phyloP scores from a whole-genome alignment of 35 echinoderm and acorn worm genomes.

The Anneissia japonica region DNA sequence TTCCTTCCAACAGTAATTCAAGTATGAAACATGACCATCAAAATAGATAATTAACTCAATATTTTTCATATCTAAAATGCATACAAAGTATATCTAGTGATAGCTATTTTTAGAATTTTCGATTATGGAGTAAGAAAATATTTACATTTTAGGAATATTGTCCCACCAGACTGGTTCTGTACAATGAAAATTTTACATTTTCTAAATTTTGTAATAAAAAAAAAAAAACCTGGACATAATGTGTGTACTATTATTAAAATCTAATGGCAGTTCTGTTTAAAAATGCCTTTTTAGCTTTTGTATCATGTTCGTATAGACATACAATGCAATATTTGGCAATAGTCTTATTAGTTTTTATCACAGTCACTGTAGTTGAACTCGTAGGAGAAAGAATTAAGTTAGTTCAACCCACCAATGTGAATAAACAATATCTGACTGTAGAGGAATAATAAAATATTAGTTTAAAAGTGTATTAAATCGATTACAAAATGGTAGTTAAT shows the following conservation, averaged over 20 bases:
- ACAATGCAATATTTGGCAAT: background rate
- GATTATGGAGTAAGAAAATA: background rate
- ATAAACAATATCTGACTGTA: background rate
- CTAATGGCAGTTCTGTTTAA: background rate
- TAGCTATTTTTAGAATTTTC: too few species aligned
- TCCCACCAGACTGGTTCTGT: background rate
- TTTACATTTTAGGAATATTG: background rate
- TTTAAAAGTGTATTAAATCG: background rate
- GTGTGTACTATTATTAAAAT: background rate
- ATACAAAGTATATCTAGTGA: too few species aligned
- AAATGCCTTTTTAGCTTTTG: background rate
- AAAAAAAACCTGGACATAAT: background rate
- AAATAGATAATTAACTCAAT: too few species aligned
- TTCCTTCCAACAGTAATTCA: background rate
- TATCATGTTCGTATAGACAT: background rate
- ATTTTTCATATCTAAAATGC: too few species aligned
- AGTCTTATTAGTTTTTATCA: background rate
- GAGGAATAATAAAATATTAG: too few species aligned
- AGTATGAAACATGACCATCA: background rate
- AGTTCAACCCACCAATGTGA: background rate
- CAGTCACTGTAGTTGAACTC: too few species aligned
- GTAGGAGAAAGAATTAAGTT: too few species aligned
- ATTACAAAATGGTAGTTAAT: too few species aligned
- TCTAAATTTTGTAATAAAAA: background rate
- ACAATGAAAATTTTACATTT: background rate